Base-by-base conservation (phyloP, 2,797 vertebrate genomes). In the Pipistrellus nathusii region DNA sequence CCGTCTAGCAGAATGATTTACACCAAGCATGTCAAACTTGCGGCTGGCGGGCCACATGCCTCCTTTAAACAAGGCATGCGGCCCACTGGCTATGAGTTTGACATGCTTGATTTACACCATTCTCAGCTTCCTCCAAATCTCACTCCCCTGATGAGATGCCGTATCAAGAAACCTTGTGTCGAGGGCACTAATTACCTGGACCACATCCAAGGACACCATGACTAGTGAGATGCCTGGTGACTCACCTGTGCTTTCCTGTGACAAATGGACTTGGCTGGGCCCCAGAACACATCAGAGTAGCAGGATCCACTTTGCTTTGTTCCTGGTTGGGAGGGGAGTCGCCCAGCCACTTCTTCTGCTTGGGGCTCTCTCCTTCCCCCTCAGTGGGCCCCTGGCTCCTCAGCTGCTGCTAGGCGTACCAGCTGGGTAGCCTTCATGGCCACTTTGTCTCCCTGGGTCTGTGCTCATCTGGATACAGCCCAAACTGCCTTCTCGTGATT, bases 201-300 rank as follows among this genome's bases (percentile, higher is more conserved):
- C 44, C 41, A 6, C 44, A 17, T 68, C 72, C 95, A 30, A 53
- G 72, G 77, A 44, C 23, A 4, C 46, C 0, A 0, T 44, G 46
- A 35, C 80, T 48, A 30, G 44, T 10, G 55, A 64, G 46, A 32
- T 7, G 46, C 57, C 73, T 55, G 8, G 4, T 64, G 85, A 78
- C 55, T 88, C 68, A 51, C 83, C 62, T 82, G 83, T 59, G 91
- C 80, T 82, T 85, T 73, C 73, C n/a, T 20, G 51, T 81, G 30
- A n/a, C 89, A 27, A 13, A 44, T 41, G 69, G 18, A 10, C 44
- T 72, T 89, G 90, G 69, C 87, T 0, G 1, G 30, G 44, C 27
- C 83, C 89, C 72, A 75, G 72, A 59, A 17, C 0, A 0, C 44
- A 27, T 38, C 38, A 25, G 66, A 62, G 44, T 32, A 35, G 23